Evolutionary conservation across 2,797 vertebrate species (phyloP).

Genomic region (Zalophus californianus): DNA sequence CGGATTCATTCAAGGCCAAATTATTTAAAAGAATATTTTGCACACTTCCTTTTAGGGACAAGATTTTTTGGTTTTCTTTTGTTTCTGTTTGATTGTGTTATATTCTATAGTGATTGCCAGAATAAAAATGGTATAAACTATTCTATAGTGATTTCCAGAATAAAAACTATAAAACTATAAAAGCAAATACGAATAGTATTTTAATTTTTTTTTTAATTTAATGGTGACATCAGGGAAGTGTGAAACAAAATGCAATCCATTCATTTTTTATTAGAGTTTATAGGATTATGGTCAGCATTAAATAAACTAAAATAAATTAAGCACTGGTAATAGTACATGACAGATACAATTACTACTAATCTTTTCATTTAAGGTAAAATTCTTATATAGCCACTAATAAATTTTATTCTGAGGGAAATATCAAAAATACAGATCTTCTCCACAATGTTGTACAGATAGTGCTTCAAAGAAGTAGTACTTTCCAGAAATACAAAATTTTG

Average conservation of each 20-base stretch:
- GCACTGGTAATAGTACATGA: neutral
- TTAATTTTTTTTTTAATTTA: constrained; percentile 24
- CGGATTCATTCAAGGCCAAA: constrained; percentile 34
- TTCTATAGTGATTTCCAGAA: neutral
- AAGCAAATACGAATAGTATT: neutral
- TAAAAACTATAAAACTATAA: neutral
- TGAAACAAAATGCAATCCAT: neutral
- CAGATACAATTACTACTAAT: neutral
- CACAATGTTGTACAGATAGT: neutral
- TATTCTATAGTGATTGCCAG: constrained; percentile 3
- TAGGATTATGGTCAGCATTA: neutral
- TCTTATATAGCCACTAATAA: neutral
- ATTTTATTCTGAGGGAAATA: constrained; percentile 1
- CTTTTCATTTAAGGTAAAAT: neutral
- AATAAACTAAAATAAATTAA: constrained; percentile 9
- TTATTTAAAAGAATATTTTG: constrained; percentile 56
- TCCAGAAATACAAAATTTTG: neutral
- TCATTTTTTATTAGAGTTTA: neutral
- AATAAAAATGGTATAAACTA: neutral
- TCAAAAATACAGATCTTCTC: neutral
- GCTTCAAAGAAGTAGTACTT: neutral
- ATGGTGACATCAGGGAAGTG: neutral
- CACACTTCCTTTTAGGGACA: neutral
- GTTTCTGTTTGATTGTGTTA: neutral
- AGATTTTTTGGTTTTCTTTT: neutral